Evolutionary conservation across 1,140 invertebrate genomes (phyloP).

Genomic region (Capitella teleta): DNA sequence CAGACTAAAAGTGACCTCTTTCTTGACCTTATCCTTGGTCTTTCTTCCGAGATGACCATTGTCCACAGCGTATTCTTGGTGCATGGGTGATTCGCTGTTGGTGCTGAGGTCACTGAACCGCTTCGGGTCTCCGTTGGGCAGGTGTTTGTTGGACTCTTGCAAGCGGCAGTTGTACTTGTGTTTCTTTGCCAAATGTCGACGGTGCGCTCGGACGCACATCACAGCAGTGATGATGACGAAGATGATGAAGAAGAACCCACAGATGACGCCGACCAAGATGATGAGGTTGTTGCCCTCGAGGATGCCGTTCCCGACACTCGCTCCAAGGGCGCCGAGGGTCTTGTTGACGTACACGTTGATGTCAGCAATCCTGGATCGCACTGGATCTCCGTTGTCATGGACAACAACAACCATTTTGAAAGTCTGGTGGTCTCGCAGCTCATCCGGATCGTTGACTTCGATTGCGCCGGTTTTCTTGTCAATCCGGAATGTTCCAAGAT

Average conservation of each 20-base stretch:
- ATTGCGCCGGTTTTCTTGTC: constrained; percentile 1
- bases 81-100: neutral
- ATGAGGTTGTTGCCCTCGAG: neutral
- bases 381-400: neutral
- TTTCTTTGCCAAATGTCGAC: neutral
- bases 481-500: neutral
- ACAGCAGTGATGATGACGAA: neutral
- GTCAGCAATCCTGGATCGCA: neutral
- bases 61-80: neutral
- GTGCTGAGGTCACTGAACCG: neutral
- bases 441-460: neutral
- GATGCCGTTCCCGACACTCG: neutral
- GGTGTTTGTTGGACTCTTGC: neutral
- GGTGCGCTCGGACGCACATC: neutral
- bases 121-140: neutral
- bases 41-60: neutral
- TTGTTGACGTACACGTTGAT: neutral
- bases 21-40: neutral
- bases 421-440: neutral
- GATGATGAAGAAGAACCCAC: neutral
- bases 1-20: constrained; percentile 4
- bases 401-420: neutral
- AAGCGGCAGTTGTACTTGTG: neutral
- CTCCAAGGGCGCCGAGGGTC: neutral
- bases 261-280: neutral